These are phyloP conservation scores for Corythornis vintsioides DNA, from an alignment of 2,113 vertebrate species.

Conservation along the genomic window DNA sequence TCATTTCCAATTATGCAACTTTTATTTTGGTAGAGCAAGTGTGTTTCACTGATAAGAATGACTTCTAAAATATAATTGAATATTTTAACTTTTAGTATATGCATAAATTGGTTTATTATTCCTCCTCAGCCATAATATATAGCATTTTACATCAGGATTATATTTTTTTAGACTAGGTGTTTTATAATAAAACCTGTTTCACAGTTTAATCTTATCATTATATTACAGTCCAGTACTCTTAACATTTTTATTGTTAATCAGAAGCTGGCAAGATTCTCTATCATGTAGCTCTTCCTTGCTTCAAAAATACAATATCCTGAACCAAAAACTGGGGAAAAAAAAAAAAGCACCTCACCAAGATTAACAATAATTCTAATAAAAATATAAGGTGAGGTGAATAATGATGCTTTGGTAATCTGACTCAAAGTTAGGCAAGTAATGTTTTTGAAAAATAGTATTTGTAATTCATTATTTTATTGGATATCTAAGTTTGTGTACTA, in stretches of 20 bases:
- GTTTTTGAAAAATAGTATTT: not conserved
- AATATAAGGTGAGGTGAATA: not conserved
- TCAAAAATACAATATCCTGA: conserved; percentile 61
- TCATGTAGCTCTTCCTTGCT: conserved; percentile 34
- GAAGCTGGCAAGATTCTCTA: conserved; percentile 39
- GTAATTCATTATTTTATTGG: not conserved
- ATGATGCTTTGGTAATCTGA: not conserved
- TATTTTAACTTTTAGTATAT: conserved; percentile 50
- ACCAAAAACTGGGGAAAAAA: not conserved
- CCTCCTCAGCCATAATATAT: not conserved
- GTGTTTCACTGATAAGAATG: conserved; percentile 49
- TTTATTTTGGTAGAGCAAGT: conserved; percentile 58
- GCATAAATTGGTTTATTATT: conserved; percentile 42
- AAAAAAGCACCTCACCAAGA: not conserved
- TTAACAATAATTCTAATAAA: not conserved
- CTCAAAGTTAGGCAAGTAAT: not conserved
- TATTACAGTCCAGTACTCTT: conserved; percentile 43
- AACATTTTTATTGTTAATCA: conserved; percentile 20
- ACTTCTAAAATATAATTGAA: conserved; percentile 37
- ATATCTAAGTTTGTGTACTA: not conserved
- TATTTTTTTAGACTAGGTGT: conserved; percentile 1
- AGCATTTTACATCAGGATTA: conserved; percentile 12
- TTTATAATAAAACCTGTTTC: conserved; percentile 39
- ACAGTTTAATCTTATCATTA: conserved; percentile 58
- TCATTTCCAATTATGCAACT: conserved; percentile 47